Evolutionary conservation across 2,113 vertebrate genomes (phyloP), one percentile per base, ranked within the genome.

Genomic region (Lathamus discolor): DNA sequence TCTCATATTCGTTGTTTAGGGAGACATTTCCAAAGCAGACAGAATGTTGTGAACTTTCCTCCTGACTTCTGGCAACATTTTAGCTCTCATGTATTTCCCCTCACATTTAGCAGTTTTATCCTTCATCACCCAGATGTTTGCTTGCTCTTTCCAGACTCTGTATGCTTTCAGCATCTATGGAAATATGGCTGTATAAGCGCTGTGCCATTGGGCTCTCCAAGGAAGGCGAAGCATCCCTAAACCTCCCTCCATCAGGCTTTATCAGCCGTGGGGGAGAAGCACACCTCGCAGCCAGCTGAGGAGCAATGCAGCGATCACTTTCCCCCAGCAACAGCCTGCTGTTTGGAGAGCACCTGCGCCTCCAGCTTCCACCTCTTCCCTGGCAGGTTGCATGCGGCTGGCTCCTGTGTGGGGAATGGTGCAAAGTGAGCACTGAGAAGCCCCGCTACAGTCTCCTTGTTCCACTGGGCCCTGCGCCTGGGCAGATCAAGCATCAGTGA

Each of bases 261-360:
- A 22, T 16, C 0, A 2, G 18, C 18, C 0, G 0, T 7, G 19
- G 41, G 27, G 46, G n/a, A 44, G 52, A 63, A 63, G 20, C 1
- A 0, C 1, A 1, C 27, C 15, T 17, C 0, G 3, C 16, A 28
- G 11, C 28, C 54, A 27, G 54, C 54, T 19, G 68, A 69, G 48
- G 11, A 75, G 54, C 1, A 2, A 44, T 11, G 27, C 41, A 55
- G 35, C 23, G 67, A 17, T 15, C 1, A 4, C 10, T 48, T 33
- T 86, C 8, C 20, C 11, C 7, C 0, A 5, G 33, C 20, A 43
- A 46, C 7, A 59, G 37, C 49, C n/a, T 52, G 22, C 57, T 52
- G 8, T 49, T 22, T n/a, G 64, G 51, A 43, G 18, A 63, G 24
- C 14, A 16, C 17, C 14, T 17, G 23, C 1, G 1, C 37, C 37